Conservation (phyloP, 2,888 invertebrate genomes). For the Mactromeris polynyma region DNA sequence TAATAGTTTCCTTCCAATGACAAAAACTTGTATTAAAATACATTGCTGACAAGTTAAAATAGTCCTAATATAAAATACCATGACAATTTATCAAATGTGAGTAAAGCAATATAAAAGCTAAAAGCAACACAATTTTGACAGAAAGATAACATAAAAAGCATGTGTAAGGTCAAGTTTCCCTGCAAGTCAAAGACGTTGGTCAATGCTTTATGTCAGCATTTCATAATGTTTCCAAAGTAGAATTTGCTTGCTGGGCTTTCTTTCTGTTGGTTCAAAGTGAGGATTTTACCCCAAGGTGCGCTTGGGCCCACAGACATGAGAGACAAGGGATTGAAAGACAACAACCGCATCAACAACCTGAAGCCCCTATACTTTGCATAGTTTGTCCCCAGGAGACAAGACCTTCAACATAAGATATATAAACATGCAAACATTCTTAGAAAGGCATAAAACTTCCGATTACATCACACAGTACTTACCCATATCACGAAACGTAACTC, state of each 20-base stretch:
- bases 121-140: not conserved
- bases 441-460: not conserved
- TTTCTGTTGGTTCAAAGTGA: too few species aligned
- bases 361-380: not conserved
- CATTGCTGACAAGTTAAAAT: too few species aligned
- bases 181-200: not conserved
- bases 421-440: not conserved
- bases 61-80: too few species aligned
- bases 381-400: not conserved
- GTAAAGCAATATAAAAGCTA: not conserved
- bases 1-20: too few species aligned
- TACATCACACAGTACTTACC: constrained; percentile 46
- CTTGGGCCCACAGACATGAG: too few species aligned
- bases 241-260: too few species aligned
- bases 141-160: not conserved
- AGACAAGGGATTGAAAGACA: too few species aligned
- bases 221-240: too few species aligned
- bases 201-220: too few species aligned
- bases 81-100: not conserved
- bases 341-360: too few species aligned
- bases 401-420: not conserved
- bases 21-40: too few species aligned
- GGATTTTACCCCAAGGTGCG: too few species aligned
- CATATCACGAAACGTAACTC: constrained; percentile 60
- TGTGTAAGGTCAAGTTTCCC: not conserved